Evolutionary conservation across 2,888 invertebrate species (phyloP), one percentile per base, ranked within the genome.

Genomic region (Drosophila eohydei): DNA sequence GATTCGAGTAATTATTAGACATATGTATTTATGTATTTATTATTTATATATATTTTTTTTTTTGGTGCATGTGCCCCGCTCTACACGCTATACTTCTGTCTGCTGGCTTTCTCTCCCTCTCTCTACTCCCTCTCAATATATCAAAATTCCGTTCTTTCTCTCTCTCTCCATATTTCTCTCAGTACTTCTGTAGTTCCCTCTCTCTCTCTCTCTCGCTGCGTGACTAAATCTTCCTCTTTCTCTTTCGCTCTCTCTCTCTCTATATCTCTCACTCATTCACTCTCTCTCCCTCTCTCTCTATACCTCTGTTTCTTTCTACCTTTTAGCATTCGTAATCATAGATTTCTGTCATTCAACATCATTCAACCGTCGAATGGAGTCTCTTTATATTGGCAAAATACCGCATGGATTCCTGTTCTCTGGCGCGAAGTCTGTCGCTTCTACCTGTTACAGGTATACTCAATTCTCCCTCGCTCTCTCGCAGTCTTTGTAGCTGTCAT

Each of bases 401-500:
- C 38, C 67, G 28, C 40, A 64, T 40, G 56, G 50, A 59, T 48
- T 59, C 28, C 70, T 63, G 62, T 74, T 73, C 62, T 41, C 26
- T 50, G 48, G 16, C 48, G 16, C 6, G 1, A 1, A 5, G 50
- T 11, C 50, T 44, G 6, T 16, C 44, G 26, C 51, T 63, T 59
- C 63, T 63, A 46, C 43, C 64, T 65, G 63, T 32, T 44, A 44
- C n/a, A 44, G n/a, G 41, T 12, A 38, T 26, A 2, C 26, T 11
- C 21, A 28, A 5, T 4, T 48, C 28, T 0, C 38, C 26, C 30
- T 36, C 30, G 11, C 11, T 5, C 6, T 11, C 30, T 26, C 21
- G 28, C 36, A n/a, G 28, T 21, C 38, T 26, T 43, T 74, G 56
- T 69, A 43, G 14, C 61, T 80, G 71, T 71, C 72, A 78, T 62